Evolutionary conservation across 2,797 vertebrate genomes (phyloP).

Genomic region (Prunella strophiata): DNA sequence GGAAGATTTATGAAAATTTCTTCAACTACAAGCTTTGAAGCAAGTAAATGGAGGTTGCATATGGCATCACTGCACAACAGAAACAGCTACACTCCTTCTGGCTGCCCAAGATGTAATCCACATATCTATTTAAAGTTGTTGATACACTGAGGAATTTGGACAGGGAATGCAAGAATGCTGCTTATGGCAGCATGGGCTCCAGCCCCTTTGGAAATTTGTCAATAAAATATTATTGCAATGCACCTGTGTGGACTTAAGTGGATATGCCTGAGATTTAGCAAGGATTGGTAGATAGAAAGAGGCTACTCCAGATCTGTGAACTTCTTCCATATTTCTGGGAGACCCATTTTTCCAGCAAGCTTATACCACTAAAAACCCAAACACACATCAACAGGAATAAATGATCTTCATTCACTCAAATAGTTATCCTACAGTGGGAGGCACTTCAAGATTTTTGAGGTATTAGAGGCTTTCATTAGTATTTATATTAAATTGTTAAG

Average conservation of each 20-base stretch:
- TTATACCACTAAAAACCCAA: background rate
- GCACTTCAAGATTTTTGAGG: background rate
- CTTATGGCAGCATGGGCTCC: background rate
- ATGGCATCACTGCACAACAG: background rate
- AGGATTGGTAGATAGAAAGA: background rate
- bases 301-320: background rate
- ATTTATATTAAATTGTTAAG: background rate
- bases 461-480: background rate
- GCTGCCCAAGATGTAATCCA: background rate
- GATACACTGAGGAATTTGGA: background rate
- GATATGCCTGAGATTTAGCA: background rate
- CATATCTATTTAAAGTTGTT: background rate
- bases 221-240: background rate
- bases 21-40: background rate
- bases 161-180: background rate
- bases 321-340: background rate
- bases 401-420: background rate
- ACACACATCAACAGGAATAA: background rate
- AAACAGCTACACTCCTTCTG: background rate
- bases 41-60: background rate
- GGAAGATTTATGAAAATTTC: background rate
- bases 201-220: background rate
- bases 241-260: background rate
- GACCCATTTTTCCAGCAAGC: background rate
- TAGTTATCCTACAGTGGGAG: background rate